Conservation (phyloP, 2,888 invertebrate genomes). For the Spodoptera exigua region DNA sequence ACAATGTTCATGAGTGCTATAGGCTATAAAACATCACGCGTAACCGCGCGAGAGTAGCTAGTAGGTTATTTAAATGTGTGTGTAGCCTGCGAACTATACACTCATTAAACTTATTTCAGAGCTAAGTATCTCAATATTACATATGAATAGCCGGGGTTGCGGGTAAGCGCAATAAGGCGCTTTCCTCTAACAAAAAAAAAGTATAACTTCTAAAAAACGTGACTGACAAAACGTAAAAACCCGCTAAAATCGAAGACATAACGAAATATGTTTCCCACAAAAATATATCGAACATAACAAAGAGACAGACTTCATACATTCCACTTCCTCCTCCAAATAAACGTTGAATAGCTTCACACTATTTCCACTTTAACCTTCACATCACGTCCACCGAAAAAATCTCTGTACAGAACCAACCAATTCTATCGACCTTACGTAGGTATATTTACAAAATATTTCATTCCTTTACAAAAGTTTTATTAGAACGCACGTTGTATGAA, state of each 20-base stretch:
- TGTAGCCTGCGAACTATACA: no score
- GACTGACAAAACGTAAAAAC: no score
- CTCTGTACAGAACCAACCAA: constrained; percentile 43
- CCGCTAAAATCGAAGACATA: constrained; percentile 2
- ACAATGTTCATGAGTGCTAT: no score
- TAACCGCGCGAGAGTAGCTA: no score
- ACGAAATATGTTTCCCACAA: constrained; percentile 23
- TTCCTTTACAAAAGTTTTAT: constrained; percentile 68
- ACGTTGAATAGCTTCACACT: constrained; percentile 41
- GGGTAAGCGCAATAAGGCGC: no score
- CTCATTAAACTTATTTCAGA: no score
- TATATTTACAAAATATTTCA: constrained; percentile 63
- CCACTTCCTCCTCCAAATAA: constrained; percentile 36
- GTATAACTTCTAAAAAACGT: no score
- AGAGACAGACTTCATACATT: constrained; percentile 24
- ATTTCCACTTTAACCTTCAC: constrained; percentile 42
- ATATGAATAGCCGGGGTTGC: no score
- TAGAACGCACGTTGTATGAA: constrained; percentile 63
- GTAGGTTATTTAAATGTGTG: no score
- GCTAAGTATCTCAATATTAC: no score
- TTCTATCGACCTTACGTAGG: constrained; percentile 54
- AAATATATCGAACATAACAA: constrained; percentile 14
- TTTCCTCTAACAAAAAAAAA: no score
- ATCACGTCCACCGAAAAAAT: constrained; percentile 55
- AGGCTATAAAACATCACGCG: no score